A percentile compares a stretch with the other conserved stretches of the same genome.
These are phyloP conservation scores for chimpanzee (Pan troglodytes) DNA, from an alignment of 2,113 vertebrate species.

Conservation along the genomic window NHGRI_mPanTro3-v2.1_pri NC_072411.2:39786001-39786500, in stretches of 20 bases:
- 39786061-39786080: too few species aligned
- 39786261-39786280: not conserved
- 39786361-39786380: slow-evolving; percentile 81
- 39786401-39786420: slow-evolving; percentile 79
- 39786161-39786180: not conserved
- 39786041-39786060: too few species aligned
- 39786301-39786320: not conserved
- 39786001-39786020: too few species aligned
- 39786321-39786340: not conserved
- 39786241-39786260: not conserved
- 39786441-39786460: slow-evolving; percentile 83
- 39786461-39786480: slow-evolving; percentile 74
- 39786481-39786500: slow-evolving; percentile 81
- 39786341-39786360: slow-evolving; percentile 25
- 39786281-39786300: not conserved
- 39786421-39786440: slow-evolving; percentile 81
- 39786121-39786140: too few species aligned
- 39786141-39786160: not conserved
- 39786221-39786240: not conserved
- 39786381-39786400: slow-evolving; percentile 82
- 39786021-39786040: too few species aligned
- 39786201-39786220: not conserved
- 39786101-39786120: too few species aligned
- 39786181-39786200: not conserved
- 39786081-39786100: too few species aligned